Conservation (phyloP, 2,888 invertebrate genomes). For the Epistrophe grossulariae region DNA sequence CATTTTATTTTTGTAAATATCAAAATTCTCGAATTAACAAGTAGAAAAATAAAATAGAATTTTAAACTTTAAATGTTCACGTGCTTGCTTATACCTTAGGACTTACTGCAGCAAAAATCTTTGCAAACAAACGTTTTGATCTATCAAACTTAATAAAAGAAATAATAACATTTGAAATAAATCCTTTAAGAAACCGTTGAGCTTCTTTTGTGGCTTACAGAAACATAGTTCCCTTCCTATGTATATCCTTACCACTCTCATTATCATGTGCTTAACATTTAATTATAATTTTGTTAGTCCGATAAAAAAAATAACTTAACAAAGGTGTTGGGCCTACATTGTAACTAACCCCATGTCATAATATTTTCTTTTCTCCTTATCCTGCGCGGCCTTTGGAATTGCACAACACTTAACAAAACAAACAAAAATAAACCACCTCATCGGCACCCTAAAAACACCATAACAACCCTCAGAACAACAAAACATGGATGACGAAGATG, state of each 20-base stretch:
- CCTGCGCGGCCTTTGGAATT: constrained; percentile 63
- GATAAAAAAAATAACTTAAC: constrained; percentile 42
- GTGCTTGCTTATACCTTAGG: too few relatives aligned
- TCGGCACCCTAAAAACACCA: constrained; percentile 55
- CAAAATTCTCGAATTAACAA: too few relatives aligned
- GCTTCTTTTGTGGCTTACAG: constrained; percentile 1
- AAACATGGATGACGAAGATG: constrained; percentile 78
- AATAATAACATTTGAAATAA: not conserved
- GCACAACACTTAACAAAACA: constrained; percentile 50
- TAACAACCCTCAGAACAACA: constrained; percentile 68
- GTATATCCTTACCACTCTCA: constrained; percentile 24
- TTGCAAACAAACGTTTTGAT: constrained; percentile 63
- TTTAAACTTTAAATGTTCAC: not conserved
- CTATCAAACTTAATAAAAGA: not conserved
- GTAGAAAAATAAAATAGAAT: not conserved
- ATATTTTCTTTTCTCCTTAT: constrained; percentile 77
- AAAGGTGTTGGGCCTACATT: constrained; percentile 78
- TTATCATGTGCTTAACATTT: constrained; percentile 54
- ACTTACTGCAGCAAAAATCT: not conserved
- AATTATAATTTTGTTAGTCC: not conserved
- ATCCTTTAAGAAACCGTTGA: not conserved
- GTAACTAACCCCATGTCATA: constrained; percentile 78
- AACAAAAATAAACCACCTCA: constrained; percentile 2
- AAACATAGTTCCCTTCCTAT: not conserved
- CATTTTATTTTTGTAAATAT: too few relatives aligned